Percentiles rank a stretch among this genome's conserved stretches.
These are phyloP conservation scores for Nomada flava DNA, from an alignment of 2,888 invertebrate genomes.

Conservation along the genomic window DNA sequence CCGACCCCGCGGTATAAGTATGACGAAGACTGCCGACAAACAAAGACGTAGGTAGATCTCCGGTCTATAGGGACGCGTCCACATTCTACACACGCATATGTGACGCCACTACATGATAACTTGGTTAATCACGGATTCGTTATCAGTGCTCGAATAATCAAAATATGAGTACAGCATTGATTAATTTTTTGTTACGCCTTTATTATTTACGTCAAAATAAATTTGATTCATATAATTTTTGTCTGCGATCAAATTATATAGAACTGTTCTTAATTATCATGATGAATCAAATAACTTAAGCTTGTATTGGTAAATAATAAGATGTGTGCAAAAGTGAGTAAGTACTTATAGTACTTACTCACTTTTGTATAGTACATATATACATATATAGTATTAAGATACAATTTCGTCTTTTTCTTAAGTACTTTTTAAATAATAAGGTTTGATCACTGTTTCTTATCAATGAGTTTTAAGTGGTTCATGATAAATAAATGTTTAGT, in stretches of 20 bases:
- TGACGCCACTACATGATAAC: slow-evolving; percentile 37
- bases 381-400: not conserved
- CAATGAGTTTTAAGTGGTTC: too few relatives aligned
- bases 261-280: too few relatives aligned
- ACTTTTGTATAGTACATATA: too few relatives aligned
- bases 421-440: too few relatives aligned
- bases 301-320: not conserved
- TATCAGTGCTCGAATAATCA: slow-evolving; percentile 36
- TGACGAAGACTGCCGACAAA: slow-evolving; percentile 13
- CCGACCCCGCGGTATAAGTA: slow-evolving; percentile 44
- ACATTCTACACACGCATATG: slow-evolving; percentile 20
- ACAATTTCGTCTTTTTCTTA: not conserved
- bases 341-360: not conserved
- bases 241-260: too few relatives aligned
- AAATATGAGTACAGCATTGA: not conserved
- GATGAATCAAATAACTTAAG: too few relatives aligned
- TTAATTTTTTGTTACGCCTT: not conserved
- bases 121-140: slow-evolving; percentile 36
- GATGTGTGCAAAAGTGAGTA: not conserved
- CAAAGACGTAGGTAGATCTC: slow-evolving; percentile 35
- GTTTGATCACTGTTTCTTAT: too few relatives aligned
- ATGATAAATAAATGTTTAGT: not conserved
- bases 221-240: too few relatives aligned
- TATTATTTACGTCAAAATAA: not conserved
- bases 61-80: slow-evolving; percentile 27